phyloP scores from a whole-genome alignment of 1,140 invertebrate species.

The Hypothenemus hampei region DNA sequence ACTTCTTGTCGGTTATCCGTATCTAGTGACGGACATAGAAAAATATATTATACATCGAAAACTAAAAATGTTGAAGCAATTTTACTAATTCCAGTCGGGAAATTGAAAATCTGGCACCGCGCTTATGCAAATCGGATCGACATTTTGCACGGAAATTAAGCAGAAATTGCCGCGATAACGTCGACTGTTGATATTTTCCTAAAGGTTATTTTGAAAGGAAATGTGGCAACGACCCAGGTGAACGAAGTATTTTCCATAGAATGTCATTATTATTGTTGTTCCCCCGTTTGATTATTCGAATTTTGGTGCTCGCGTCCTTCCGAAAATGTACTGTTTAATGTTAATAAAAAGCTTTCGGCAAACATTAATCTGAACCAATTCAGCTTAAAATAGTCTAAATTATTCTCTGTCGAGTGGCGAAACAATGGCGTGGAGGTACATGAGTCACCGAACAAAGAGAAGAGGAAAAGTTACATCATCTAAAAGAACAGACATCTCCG shows the following conservation, averaged over 20 bases:
- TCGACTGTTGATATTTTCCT: slow-evolving; percentile 26
- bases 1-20: too few relatives aligned
- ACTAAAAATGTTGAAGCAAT: slow-evolving; percentile 9
- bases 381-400: slow-evolving; percentile 31
- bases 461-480: slow-evolving; percentile 33
- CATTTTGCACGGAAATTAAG: slow-evolving; percentile 29
- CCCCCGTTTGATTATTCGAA: too few relatives aligned
- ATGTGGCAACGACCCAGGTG: slow-evolving; percentile 11
- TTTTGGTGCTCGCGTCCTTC: too few relatives aligned
- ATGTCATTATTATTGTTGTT: too few relatives aligned
- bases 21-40: too few relatives aligned
- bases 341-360: slow-evolving; percentile 9
- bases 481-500: slow-evolving; percentile 37
- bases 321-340: too few relatives aligned
- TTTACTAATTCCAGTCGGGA: slow-evolving; percentile 23
- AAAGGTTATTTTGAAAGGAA: slow-evolving; percentile 24
- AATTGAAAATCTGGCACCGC: slow-evolving; percentile 25
- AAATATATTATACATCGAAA: neutral
- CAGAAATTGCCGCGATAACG: slow-evolving; percentile 28
- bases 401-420: slow-evolving; percentile 36
- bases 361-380: slow-evolving; percentile 18
- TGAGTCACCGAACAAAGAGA: slow-evolving; percentile 33
- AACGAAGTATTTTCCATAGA: slow-evolving; percentile 1
- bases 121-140: slow-evolving; percentile 25
- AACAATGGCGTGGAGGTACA: slow-evolving; percentile 34